A percentile compares a stretch with the other conserved stretches of the same genome.
These are phyloP conservation scores for Phorcus lineatus DNA, from an alignment of 2,888 invertebrate species.

Conservation along the genomic window DNA sequence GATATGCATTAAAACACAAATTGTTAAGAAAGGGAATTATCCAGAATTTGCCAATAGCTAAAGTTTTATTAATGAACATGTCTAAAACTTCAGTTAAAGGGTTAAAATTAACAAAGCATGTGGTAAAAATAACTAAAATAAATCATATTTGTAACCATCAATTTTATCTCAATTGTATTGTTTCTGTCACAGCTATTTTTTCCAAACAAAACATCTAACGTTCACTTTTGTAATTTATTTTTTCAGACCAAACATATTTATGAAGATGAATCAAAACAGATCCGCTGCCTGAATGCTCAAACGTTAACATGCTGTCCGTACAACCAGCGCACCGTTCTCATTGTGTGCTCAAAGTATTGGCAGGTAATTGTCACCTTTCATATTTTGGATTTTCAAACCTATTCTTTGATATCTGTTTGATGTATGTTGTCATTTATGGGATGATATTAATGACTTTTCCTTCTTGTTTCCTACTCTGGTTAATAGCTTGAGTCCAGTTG, in stretches of 20 bases:
- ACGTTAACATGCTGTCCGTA: conserved; percentile 94
- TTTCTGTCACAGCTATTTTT: not conserved
- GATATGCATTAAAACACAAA: not conserved
- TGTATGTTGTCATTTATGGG: not conserved
- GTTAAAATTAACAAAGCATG: no score
- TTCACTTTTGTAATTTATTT: not conserved
- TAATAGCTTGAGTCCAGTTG: no score
- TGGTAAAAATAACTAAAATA: no score
- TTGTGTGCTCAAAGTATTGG: conserved; percentile 97
- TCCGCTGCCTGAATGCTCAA: conserved; percentile 93
- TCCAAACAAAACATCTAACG: not conserved
- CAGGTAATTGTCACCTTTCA: conserved; percentile 81
- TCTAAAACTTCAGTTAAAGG: no score
- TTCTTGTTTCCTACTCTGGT: no score
- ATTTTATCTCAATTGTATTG: not conserved
- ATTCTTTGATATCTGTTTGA: not conserved
- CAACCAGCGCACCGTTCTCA: conserved; percentile 96
- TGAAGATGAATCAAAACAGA: conserved; percentile 97
- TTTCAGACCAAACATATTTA: conserved; percentile 79
- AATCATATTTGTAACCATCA: no score
- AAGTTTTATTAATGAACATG: no score
- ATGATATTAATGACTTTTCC: no score
- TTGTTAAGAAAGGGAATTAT: not conserved
- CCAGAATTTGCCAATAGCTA: not conserved
- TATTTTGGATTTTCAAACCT: not conserved